Conservation (phyloP, 2,113 vertebrate species). For the rabbit (Oryctolagus cuniculus) region DNA sequence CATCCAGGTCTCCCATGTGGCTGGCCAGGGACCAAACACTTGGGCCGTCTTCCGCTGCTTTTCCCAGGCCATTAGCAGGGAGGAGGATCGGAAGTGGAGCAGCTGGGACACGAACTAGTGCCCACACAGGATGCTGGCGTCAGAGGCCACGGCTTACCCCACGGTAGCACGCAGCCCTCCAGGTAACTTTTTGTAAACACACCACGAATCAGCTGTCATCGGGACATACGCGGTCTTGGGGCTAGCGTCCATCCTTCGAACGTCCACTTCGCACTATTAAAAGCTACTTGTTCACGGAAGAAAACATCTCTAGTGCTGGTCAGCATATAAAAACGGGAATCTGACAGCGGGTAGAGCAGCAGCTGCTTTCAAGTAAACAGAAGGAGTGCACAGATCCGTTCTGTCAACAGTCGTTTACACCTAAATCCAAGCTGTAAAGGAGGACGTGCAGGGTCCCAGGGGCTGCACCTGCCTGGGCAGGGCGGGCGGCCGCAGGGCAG, state of each 20-base stretch:
- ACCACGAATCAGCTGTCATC: neutral
- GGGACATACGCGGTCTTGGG: neutral
- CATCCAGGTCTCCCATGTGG: no score
- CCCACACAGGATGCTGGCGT: no score
- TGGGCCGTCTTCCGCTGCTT: no score
- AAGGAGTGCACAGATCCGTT: neutral
- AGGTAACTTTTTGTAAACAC: neutral
- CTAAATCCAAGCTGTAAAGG: neutral
- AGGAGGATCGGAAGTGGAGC: no score
- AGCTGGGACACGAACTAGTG: no score
- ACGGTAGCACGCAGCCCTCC: no score
- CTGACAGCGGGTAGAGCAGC: neutral
- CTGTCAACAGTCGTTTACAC: neutral
- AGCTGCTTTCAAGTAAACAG: constrained; percentile 5
- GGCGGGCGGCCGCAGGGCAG: neutral
- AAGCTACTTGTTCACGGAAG: neutral
- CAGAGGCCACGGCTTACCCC: no score
- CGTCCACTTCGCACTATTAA: neutral
- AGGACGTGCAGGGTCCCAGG: neutral
- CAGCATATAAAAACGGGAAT: neutral
- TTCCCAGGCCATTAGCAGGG: no score
- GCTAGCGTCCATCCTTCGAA: neutral
- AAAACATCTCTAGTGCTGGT: neutral
- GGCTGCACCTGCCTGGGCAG: neutral
- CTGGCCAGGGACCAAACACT: no score